Percentiles rank a stretch among this genome's conserved stretches.
These are phyloP conservation scores for Mechanitis mazaeus DNA, from an alignment of 2,888 invertebrate species.

Conservation along the genomic window DNA sequence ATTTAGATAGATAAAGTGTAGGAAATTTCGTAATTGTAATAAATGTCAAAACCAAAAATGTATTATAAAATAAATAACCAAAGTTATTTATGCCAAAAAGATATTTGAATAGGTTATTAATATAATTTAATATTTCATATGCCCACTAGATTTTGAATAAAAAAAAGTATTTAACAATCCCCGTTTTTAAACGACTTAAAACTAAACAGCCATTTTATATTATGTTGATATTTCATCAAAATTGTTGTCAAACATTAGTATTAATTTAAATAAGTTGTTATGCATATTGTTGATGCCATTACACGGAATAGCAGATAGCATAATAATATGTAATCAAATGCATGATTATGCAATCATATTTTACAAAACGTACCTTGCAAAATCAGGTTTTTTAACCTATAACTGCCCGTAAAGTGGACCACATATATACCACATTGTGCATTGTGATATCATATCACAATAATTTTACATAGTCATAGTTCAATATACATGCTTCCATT, in stretches of 20 bases:
- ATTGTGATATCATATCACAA: conserved; percentile 4
- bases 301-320: no score
- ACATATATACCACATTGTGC: not conserved
- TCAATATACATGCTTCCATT: conserved; percentile 5
- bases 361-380: no score
- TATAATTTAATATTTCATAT: not conserved
- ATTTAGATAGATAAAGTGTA: conserved; percentile 1
- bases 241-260: no score
- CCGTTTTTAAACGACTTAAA: not conserved
- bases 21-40: not conserved
- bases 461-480: conserved; percentile 6
- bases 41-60: not conserved
- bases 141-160: conserved; percentile 1
- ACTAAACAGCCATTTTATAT: no score
- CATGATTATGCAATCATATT: no score
- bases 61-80: not conserved
- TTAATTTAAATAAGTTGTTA: no score
- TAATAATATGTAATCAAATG: no score
- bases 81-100: conserved; percentile 4
- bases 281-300: no score
- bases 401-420: conserved; percentile 1
- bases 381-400: not conserved
- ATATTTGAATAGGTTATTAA: not conserved
- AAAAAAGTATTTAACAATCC: not conserved
- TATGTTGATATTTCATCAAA: no score